Base-by-base conservation (phyloP, 2,888 invertebrate genomes). In the Andrena flavipes region DNA sequence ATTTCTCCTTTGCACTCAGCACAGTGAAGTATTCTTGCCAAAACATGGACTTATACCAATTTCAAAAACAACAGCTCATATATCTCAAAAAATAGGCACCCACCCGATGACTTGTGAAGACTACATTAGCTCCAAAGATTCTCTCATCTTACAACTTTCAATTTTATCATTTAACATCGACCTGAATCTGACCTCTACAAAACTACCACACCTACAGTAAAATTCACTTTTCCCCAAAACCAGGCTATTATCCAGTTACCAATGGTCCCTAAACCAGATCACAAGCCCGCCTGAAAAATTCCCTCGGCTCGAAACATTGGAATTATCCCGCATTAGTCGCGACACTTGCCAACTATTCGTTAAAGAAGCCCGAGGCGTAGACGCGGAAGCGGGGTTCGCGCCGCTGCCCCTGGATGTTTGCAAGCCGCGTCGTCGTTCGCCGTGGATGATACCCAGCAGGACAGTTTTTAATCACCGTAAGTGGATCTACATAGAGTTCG, bases 391-490 rank as follows among this genome's bases (percentile, higher is more conserved):
- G 54, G 42, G 42, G 51, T 64, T 69, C 35, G 65, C 49, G 56
- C 33, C 49, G 7, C 30, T 30, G 68, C 59, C 54, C 10, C 64
- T 29, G 69, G 68, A 73, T 75, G 75, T 75, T 72, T 48, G 68
- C 65, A 60, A 56, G 63, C 16, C 30, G 20, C 67, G 54, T n/a
- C 88, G 78, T 74, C 87, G 88, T 84, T 83, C 87, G 75, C 75
- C 78, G 82, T 69, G 86, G 88, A 91, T 91, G 91, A 91, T 91
- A 91, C 93, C 92, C 92, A 90, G 92, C 93, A 93, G 94, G 94
- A 93, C 93, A 93, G 92, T 94, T 94, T 94, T 94, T 94, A 94
- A 94, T 94, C 94, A 94, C 94, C 91, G 93, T 94, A 94, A 94
- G 94, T 94, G 94, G 94, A 93, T 94, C 93, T 94, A 93, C 93